Base-by-base conservation (phyloP, 2,113 vertebrate species). In the Donacobius atricapilla region DNA sequence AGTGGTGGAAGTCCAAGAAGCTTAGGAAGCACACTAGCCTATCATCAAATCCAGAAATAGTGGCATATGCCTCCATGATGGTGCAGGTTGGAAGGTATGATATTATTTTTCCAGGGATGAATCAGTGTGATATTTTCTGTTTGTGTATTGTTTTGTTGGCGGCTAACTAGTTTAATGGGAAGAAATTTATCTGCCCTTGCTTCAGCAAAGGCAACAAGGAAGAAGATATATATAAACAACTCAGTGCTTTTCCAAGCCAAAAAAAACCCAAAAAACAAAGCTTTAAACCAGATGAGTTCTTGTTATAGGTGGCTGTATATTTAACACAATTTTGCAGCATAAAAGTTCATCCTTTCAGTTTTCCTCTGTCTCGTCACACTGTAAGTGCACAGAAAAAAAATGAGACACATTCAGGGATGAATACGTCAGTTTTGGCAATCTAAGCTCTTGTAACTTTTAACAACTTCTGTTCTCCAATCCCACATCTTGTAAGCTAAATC, bases 41-140 rank as follows among this genome's bases (percentile, higher is more conserved):
- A 91, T 88, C 97, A 88, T 89, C 61, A 90, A 75, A 84, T 90
- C 44, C 72, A 81, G 28, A 37, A 90, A 92, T 53, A 93, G 83
- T 35, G 60, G 17, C 37, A 54, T 37, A 86, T 2, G 2, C 28
- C 42, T 76, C 53, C 31, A 13, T 15, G 39, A 37, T 51, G 15
- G 19, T n/a, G 35, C 45, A 57, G 66, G 81, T 42, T 58, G 50
- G 54, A 95, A 94, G 65, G 57, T 7, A 70, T 1, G 44, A 48
- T 54, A 73, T 76, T 91, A 93, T 95, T 93, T 93, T 94, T 94
- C 75, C 76, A 72, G n/a, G 8, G 30, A 60, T 89, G 28, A 93
- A 89, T 51, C 91, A 92, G 96, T 73, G 65, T 28, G 23, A 58
- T 54, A 57, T 13, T 84, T 93, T 88, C 45, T n/a, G 2, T 69